Conservation (phyloP, 2,113 vertebrate species). For the Haemorhous mexicanus region DNA sequence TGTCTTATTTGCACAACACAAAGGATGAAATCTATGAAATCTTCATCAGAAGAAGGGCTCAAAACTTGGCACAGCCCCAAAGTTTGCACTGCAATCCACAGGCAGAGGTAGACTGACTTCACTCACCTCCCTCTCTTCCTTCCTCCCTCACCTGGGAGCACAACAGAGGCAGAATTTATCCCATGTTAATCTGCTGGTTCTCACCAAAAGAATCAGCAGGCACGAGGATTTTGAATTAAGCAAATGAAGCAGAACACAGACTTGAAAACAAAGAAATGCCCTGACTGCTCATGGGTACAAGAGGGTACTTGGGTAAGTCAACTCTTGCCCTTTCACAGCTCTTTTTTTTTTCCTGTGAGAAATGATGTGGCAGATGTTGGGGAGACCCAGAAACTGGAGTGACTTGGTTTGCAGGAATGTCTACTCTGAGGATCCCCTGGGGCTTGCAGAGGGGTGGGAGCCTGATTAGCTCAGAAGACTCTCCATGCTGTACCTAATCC, state of each 20-base stretch:
- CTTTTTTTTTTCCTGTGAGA: neutral
- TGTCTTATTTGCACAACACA: neutral
- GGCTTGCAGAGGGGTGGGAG: neutral
- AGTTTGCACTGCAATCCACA: neutral
- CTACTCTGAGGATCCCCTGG: neutral
- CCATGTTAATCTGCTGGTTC: neutral
- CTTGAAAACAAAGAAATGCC: neutral
- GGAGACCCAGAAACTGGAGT: neutral
- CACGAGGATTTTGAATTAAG: neutral
- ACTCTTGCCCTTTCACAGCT: neutral
- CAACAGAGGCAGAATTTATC: neutral
- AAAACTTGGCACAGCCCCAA: neutral
- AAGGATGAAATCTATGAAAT: neutral
- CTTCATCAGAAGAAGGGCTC: neutral
- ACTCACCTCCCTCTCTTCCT: neutral
- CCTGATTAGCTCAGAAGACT: neutral
- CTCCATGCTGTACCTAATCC: neutral
- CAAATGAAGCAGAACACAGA: neutral
- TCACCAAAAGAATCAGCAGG: neutral
- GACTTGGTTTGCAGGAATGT: neutral
- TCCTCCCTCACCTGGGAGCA: neutral
- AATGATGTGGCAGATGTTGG: neutral
- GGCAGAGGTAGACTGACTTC: neutral
- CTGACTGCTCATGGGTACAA: neutral
- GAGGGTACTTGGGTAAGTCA: neutral